Evolutionary conservation across 2,113 vertebrate species (phyloP).

Genomic region (Rhagologus leucostigma): DNA sequence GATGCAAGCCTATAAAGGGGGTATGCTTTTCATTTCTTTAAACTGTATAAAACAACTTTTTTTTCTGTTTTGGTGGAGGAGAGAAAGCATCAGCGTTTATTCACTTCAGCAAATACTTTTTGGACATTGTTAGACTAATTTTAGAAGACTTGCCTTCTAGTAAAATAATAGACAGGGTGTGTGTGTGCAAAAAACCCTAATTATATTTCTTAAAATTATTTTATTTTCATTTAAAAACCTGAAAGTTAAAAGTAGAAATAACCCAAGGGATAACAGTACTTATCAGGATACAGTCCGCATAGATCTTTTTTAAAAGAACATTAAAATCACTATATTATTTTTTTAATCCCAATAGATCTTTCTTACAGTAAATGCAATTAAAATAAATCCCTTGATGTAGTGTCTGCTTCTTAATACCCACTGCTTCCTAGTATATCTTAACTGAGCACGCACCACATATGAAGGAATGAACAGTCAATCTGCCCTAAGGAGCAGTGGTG

Average conservation of each 20-base stretch:
- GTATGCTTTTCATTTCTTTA: background rate
- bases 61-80: rapidly evolving
- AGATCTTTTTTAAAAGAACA: background rate
- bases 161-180: background rate
- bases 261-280: background rate
- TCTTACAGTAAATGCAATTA: constrained; percentile 52
- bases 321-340: constrained; percentile 8
- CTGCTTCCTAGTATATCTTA: background rate
- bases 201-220: background rate
- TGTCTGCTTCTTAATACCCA: constrained; percentile 23
- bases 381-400: constrained; percentile 29
- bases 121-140: background rate
- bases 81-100: background rate
- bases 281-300: background rate
- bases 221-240: constrained; percentile 30
- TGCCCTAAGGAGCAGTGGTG: background rate
- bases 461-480: background rate
- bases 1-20: background rate
- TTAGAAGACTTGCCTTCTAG: background rate
- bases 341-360: constrained; percentile 4
- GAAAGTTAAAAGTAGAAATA: background rate
- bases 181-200: background rate
- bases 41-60: background rate
- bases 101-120: background rate
- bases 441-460: background rate